phyloP scores from a whole-genome alignment of 2,888 invertebrate genomes.

The Stenoptilia bipunctidactyla region DNA sequence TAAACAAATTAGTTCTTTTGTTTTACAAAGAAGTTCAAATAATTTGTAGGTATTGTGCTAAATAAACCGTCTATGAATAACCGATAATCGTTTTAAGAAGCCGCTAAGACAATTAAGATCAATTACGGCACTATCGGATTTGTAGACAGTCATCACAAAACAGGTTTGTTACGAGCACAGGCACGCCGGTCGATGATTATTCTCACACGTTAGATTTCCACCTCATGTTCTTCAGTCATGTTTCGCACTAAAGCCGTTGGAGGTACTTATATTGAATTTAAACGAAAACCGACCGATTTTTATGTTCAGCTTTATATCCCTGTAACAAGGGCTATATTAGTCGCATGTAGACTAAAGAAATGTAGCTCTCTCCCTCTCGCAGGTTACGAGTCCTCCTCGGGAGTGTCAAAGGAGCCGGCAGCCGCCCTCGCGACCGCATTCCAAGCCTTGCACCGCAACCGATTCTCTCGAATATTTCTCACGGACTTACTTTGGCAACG shows the following conservation, averaged over 20 bases:
- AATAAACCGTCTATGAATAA: no score
- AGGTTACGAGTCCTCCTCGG: conserved; percentile 51
- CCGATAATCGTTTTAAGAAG: no score
- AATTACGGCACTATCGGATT: no score
- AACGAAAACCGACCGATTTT: no score
- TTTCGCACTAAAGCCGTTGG: conserved; percentile 1
- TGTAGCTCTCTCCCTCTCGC: conserved; percentile 49
- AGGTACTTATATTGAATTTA: conserved; percentile 5
- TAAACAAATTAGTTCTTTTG: no score
- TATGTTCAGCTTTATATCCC: background rate
- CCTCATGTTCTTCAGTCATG: background rate
- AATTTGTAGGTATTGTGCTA: no score
- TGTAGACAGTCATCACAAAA: no score
- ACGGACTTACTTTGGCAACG: conserved; percentile 66
- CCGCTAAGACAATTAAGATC: no score
- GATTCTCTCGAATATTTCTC: conserved; percentile 23
- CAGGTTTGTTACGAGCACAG: no score
- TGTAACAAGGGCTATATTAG: background rate
- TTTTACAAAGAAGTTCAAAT: no score
- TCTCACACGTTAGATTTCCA: background rate
- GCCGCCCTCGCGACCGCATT: conserved; percentile 62
- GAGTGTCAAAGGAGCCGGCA: conserved; percentile 66
- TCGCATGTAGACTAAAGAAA: conserved; percentile 24
- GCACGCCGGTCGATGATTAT: no score
- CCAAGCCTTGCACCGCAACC: conserved; percentile 37